Base-by-base conservation (phyloP, 2,797 vertebrate genomes). In the Betta splendens region DNA sequence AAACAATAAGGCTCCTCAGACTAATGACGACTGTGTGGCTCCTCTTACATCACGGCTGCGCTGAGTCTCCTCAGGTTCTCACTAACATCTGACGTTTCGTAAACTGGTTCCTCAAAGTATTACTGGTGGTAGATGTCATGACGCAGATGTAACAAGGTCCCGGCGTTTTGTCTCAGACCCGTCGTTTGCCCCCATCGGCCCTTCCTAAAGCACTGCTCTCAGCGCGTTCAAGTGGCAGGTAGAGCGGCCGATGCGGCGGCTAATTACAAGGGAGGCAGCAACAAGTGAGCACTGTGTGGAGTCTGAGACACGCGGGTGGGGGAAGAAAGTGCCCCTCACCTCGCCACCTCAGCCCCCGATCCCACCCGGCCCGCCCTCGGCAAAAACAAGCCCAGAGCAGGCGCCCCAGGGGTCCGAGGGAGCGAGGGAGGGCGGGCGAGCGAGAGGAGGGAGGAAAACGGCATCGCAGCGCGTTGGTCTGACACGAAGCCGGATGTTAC, bases 221-320 rank as follows among this genome's bases (percentile, higher is more conserved):
- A 54, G 40, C 31, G 36, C 83, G 87, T 86, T 89, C 80, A 87
- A 75, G 75, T 85, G 72, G 69, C 76, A 83, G 80, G 83, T 84
- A 81, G 69, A 79, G 22, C 54, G 45, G 65, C 69, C 9, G 64
- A 79, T 75, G 16, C 38, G 43, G 54, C 17, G 36, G 71, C 68
- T 89, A 90, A 90, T 90, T 87, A 89, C 81, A 89, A 85, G 86
- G 84, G 65, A 84, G 58, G 76, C 67, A 68, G 70, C 77, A 83
- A 85, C 81, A 86, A 85, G 82, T 80, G 77, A 82, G 79, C 79
- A 86, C 84, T 81, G 84, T 87, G 75, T 79, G 79, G 79, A 85
- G 87, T 72, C 83, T 69, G 71, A 83, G 77, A 85, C 75, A 81
- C 83, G 69, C 57, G 2, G 63, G 26, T 9, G 2, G 64, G 56